phyloP scores from a whole-genome alignment of 2,113 vertebrate genomes.

The Caranx melampygus region DNA sequence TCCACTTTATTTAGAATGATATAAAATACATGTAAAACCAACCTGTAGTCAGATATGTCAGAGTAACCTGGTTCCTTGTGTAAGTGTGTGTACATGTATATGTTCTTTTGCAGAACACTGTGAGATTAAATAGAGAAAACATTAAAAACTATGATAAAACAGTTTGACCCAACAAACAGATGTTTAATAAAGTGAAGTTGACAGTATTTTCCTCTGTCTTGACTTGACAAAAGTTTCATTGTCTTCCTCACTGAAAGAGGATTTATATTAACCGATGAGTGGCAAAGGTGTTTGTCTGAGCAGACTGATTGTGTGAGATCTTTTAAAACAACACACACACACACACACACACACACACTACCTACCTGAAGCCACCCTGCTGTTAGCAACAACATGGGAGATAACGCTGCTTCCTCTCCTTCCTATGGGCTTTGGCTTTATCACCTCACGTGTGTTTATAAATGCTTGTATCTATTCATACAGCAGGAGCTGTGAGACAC shows the following conservation, averaged over 20 bases:
- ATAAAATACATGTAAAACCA: no score
- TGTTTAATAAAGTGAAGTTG: background rate
- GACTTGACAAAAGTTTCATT: background rate
- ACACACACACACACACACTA: conserved; percentile 6
- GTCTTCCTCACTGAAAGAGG: background rate
- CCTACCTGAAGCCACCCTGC: conserved; percentile 54
- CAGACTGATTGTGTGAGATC: background rate
- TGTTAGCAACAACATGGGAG: conserved; percentile 41
- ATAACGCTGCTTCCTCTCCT: conserved; percentile 61
- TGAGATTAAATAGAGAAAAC: background rate
- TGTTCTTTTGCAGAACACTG: background rate
- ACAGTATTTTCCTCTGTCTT: background rate
- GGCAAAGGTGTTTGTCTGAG: conserved; percentile 20
- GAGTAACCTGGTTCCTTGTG: background rate
- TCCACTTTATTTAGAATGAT: no score
- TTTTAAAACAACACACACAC: conserved; percentile 14
- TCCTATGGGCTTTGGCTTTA: conserved; percentile 54
- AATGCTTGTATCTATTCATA: conserved; percentile 73
- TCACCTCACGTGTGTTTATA: conserved; percentile 70
- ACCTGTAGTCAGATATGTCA: background rate
- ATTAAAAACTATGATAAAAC: background rate
- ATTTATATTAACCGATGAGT: background rate
- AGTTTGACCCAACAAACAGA: background rate
- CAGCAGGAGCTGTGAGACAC: conserved; percentile 61
- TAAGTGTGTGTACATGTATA: background rate